Conservation (phyloP, 2,888 invertebrate species). For the Chouioia cunea region DNA sequence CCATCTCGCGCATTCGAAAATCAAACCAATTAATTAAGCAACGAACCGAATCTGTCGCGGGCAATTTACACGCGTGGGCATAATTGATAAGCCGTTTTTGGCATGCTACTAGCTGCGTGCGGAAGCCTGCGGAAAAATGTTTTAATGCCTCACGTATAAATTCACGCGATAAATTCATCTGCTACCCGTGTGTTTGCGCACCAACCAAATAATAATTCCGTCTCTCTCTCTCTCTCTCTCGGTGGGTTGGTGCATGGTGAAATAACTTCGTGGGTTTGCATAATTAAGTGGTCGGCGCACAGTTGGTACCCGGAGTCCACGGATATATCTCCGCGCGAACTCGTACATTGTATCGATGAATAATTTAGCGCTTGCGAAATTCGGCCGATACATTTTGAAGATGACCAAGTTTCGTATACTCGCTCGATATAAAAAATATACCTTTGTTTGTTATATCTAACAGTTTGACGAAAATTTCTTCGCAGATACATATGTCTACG, state of each 20-base stretch:
- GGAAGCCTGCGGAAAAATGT: slow-evolving; percentile 6
- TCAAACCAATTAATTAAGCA: neutral
- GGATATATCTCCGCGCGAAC: slow-evolving; percentile 2
- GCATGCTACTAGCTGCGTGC: neutral
- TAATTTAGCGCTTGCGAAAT: slow-evolving; percentile 41
- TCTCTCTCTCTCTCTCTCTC: neutral
- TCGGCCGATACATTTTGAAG: too few relatives aligned
- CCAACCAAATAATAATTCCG: slow-evolving; percentile 37
- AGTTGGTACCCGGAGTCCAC: slow-evolving; percentile 46
- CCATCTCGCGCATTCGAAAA: too few relatives aligned
- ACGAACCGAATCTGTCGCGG: neutral
- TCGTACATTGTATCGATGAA: slow-evolving; percentile 51
- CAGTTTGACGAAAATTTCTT: too few relatives aligned
- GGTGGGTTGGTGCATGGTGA: neutral
- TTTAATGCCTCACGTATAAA: neutral
- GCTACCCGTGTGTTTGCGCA: neutral
- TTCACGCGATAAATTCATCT: slow-evolving; percentile 30
- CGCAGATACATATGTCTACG: too few relatives aligned
- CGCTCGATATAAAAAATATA: too few relatives aligned
- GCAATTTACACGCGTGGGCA: neutral
- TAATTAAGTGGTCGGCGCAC: slow-evolving; percentile 56
- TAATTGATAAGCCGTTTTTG: slow-evolving; percentile 15
- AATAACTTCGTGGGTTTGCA: slow-evolving; percentile 46
- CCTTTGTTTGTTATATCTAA: too few relatives aligned
- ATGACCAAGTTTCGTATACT: too few relatives aligned